phyloP scores from a whole-genome alignment of 2,888 invertebrate species.

The Dryocosmus kuriphilus region DNA sequence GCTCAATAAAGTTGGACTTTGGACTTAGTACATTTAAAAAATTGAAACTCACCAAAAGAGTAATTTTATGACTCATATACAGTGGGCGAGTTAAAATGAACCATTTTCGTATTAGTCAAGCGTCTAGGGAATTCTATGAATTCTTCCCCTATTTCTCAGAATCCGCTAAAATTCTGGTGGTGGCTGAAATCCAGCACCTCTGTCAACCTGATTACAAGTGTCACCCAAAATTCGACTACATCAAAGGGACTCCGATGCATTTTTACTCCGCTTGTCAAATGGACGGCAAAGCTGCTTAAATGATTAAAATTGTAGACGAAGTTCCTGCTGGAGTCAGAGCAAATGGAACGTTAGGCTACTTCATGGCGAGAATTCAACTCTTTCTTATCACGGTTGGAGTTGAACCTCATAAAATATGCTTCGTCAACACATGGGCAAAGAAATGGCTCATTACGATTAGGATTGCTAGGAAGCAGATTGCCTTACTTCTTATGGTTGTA shows the following conservation, averaged over 20 bases:
- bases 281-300: conserved; percentile 93
- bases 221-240: conserved; percentile 92
- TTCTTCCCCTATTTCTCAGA: too few species aligned
- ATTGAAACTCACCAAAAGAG: too few species aligned
- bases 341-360: conserved; percentile 98
- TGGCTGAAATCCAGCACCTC: conserved; percentile 99
- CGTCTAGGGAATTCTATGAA: too few species aligned
- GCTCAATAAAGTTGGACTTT: too few species aligned
- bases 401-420: conserved; percentile 90
- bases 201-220: conserved; percentile 93
- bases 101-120: too few species aligned
- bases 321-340: conserved; percentile 91
- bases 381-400: conserved; percentile 94
- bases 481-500: conserved; percentile 96
- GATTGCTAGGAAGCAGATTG: conserved; percentile 99
- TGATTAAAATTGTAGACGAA: conserved; percentile 90
- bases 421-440: conserved; percentile 99
- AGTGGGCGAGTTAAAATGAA: too few species aligned
- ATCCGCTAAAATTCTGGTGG: too few species aligned
- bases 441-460: conserved; percentile 99
- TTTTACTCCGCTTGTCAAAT: conserved; percentile 98
- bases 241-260: conserved; percentile 87
- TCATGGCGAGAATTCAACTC: conserved; percentile 95
- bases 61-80: too few species aligned
- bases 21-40: too few species aligned